Evolutionary conservation across 2,113 vertebrate species (phyloP).

Genomic region (Natator depressus): DNA sequence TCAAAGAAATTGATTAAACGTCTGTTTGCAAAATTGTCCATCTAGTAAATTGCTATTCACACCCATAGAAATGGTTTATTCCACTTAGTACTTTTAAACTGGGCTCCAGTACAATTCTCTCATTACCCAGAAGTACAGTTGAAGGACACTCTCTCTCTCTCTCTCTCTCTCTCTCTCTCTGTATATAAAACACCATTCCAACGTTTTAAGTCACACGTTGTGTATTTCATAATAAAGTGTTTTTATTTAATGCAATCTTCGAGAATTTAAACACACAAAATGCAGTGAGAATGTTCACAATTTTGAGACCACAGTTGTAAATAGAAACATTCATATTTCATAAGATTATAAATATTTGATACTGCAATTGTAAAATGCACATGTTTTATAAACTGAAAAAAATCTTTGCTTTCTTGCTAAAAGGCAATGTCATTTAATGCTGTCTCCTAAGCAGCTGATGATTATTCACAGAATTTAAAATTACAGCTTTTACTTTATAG

Average conservation of each 20-base stretch:
- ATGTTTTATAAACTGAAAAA: slow-evolving; percentile 69
- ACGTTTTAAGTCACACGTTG: background rate
- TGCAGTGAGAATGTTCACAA: slow-evolving; percentile 77
- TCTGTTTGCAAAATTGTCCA: background rate
- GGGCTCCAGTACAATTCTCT: fast-evolving
- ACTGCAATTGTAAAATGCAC: slow-evolving; percentile 77
- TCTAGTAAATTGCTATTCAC: background rate
- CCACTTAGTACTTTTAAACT: background rate
- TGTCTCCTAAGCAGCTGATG: slow-evolving; percentile 73
- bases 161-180: background rate
- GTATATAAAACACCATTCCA: background rate
- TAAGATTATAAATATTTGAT: slow-evolving; percentile 83
- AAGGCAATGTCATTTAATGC: slow-evolving; percentile 69
- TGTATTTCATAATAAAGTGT: slow-evolving; percentile 70
- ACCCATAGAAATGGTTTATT: background rate
- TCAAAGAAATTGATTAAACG: background rate
- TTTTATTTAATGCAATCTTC: slow-evolving; percentile 79
- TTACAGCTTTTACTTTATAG: slow-evolving; percentile 69
- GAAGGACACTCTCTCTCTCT: background rate
- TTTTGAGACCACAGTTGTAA: slow-evolving; percentile 76
- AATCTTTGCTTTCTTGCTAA: slow-evolving; percentile 70
- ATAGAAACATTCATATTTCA: slow-evolving; percentile 83
- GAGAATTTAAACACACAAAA: slow-evolving; percentile 80
- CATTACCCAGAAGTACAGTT: background rate
- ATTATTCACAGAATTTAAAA: slow-evolving; percentile 76